A percentile compares a stretch with the other conserved stretches of the same genome.
These are phyloP conservation scores for Pasiphila rectangulata DNA, from an alignment of 2,888 invertebrate species.

Conservation along the genomic window DNA sequence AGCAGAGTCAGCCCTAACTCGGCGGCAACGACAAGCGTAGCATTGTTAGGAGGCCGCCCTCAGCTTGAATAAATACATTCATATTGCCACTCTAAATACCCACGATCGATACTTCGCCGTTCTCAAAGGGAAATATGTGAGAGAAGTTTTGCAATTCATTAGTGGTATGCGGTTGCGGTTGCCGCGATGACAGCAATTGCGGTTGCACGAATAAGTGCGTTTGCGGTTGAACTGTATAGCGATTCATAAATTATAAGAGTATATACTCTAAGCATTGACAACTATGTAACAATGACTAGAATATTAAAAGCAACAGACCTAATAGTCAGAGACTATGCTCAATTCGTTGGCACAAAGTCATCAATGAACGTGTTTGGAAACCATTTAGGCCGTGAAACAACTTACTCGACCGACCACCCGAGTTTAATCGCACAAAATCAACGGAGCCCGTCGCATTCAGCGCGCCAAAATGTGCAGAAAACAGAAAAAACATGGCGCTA, in stretches of 20 bases:
- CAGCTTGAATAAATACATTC: conserved; percentile 80
- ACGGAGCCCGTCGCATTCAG: conserved; percentile 62
- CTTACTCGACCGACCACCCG: conserved; percentile 73
- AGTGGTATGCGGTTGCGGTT: conserved; percentile 9
- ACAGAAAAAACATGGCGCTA: conserved; percentile 81
- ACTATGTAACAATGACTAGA: not conserved
- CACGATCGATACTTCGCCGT: conserved; percentile 60
- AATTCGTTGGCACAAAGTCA: conserved; percentile 37
- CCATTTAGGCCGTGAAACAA: conserved; percentile 71
- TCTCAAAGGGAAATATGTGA: conserved; percentile 43
- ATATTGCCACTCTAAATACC: conserved; percentile 80
- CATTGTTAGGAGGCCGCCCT: conserved; percentile 79
- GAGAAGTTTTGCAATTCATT: conserved; percentile 37
- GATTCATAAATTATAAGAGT: not conserved
- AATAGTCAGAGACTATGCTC: not conserved
- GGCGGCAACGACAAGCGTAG: conserved; percentile 75
- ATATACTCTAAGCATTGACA: not conserved
- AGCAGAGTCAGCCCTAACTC: conserved; percentile 55
- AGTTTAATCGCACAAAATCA: conserved; percentile 74
- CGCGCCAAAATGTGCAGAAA: conserved; percentile 76
- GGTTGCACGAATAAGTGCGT: not conserved
- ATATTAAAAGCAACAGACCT: conserved; percentile 1
- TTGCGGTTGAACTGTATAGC: not conserved
- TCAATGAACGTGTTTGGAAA: conserved; percentile 49
- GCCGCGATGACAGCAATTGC: too few relatives aligned